Percentiles rank a stretch among this genome's conserved stretches.
These are phyloP conservation scores for Cherax quadricarinatus DNA, from an alignment of 1,140 invertebrate species.

Conservation along the genomic window DNA sequence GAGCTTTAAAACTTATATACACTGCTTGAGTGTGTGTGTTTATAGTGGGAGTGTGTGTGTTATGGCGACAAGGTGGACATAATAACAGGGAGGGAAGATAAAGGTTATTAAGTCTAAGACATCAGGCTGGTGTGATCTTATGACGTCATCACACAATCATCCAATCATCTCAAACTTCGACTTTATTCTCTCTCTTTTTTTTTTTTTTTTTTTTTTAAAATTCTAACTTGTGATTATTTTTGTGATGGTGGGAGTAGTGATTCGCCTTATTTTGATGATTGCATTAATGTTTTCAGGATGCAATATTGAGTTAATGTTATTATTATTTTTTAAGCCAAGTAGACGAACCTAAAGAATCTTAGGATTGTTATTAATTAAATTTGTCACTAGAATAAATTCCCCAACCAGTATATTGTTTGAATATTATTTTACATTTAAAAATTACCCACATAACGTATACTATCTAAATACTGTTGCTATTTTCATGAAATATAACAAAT, in stretches of 20 bases:
- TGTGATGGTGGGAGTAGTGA: too few relatives aligned
- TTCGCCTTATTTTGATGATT: background rate
- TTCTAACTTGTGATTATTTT: background rate
- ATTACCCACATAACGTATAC: background rate
- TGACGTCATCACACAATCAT: constrained; percentile 57
- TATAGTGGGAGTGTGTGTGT: background rate
- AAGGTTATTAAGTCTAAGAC: background rate
- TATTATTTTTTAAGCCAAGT: background rate
- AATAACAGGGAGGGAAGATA: background rate
- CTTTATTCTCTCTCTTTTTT: constrained; percentile 48
- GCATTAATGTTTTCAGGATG: background rate
- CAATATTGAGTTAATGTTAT: background rate
- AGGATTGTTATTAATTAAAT: background rate
- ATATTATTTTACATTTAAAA: background rate
- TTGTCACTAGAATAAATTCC: background rate
- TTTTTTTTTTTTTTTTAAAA: constrained; percentile 28
- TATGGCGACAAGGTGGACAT: background rate
- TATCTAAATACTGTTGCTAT: background rate
- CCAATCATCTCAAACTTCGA: constrained; percentile 57
- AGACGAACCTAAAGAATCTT: background rate
- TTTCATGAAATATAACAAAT: background rate
- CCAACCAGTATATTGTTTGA: background rate
- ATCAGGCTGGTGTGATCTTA: background rate
- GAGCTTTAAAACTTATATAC: background rate
- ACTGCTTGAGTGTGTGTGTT: background rate